These are phyloP conservation scores for Sylvietta virens DNA, from an alignment of 2,113 vertebrate genomes.

Conservation along the genomic window DNA sequence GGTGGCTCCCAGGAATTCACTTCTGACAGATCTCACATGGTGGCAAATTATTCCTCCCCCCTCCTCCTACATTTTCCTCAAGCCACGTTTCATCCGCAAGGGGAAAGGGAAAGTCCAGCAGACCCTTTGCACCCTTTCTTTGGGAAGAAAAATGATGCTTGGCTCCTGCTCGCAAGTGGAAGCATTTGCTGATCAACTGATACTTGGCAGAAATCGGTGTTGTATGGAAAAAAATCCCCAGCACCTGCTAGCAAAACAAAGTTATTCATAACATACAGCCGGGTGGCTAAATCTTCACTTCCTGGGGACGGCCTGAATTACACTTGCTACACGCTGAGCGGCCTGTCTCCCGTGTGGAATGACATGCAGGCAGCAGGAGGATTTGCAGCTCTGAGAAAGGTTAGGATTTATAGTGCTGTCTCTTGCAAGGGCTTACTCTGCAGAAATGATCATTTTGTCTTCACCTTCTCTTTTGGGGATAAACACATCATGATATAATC, in stretches of 20 bases:
- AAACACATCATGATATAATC: constrained; percentile 8
- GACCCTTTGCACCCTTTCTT: constrained; percentile 14
- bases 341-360: constrained; percentile 50
- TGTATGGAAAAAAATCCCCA: constrained; percentile 71
- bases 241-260: constrained; percentile 67
- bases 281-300: constrained; percentile 59
- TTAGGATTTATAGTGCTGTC: constrained; percentile 38
- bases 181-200: constrained; percentile 66
- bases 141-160: not conserved
- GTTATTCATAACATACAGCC: constrained; percentile 54
- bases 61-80: not conserved
- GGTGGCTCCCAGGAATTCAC: constrained; percentile 42
- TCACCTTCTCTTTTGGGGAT: constrained; percentile 11
- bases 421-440: constrained; percentile 40
- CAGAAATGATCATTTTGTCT: constrained; percentile 34
- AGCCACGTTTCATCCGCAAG: not conserved
- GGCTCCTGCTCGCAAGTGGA: constrained; percentile 10
- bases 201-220: constrained; percentile 63
- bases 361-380: constrained; percentile 50
- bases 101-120: constrained; percentile 38
- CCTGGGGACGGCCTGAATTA: constrained; percentile 56
- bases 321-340: constrained; percentile 35
- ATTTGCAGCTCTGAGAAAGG: constrained; percentile 47
- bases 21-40: constrained; percentile 9
- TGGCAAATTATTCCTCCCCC: constrained; percentile 41